Base-by-base conservation (phyloP, 2,888 invertebrate species). In the Thalpophila matura region DNA sequence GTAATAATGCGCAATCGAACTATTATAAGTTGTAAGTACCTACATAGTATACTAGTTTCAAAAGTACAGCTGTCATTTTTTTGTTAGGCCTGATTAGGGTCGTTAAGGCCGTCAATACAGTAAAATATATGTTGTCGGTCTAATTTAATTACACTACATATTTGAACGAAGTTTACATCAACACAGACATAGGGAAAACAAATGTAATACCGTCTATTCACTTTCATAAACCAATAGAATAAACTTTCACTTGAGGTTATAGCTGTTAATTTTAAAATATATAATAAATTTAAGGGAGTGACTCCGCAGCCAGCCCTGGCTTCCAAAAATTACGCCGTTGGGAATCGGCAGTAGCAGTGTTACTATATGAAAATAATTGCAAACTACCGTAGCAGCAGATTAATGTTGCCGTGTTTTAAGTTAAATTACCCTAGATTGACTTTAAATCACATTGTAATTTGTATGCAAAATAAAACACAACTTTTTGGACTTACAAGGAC, bases 11-110 rank as follows among this genome's bases (percentile, higher is more conserved):
- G 65, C 59, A 71, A 71, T 65, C 63, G 29, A 56, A 35, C 24
- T 53, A 31, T 53, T 50, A 65, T 59, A 71, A 58, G 53, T 68
- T 53, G 24, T 66, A 49, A 51, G 61, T 70, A 66, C 55, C 66
- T 72, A 60, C 55, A 72, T 72, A 60, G 45, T 66, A 59, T 47
- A 49, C 26, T 51, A 46, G 54, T 66, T 59, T 31, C 37, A 50
- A n/a, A 56, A 71, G 54, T 65, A 70, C 54, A 60, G 46, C 49
- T 55, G 50, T 31, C 65, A 45, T 42, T 31, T 42, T 22, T 54
- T 54, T 59, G 37, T 56, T 56, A 51, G 40, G 27, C 40, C 46
- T 27, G 22, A 46, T 38, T 59, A 55, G 54, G 66, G 60, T 70
- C 50, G 67, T 72, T 51, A 66, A 60, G 67, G 60, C 54, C 60